A percentile compares a stretch with the other conserved stretches of the same genome.
phyloP scores from a whole-genome alignment of 2,113 vertebrate genomes.

The Coryphaenoides rupestris region DNA sequence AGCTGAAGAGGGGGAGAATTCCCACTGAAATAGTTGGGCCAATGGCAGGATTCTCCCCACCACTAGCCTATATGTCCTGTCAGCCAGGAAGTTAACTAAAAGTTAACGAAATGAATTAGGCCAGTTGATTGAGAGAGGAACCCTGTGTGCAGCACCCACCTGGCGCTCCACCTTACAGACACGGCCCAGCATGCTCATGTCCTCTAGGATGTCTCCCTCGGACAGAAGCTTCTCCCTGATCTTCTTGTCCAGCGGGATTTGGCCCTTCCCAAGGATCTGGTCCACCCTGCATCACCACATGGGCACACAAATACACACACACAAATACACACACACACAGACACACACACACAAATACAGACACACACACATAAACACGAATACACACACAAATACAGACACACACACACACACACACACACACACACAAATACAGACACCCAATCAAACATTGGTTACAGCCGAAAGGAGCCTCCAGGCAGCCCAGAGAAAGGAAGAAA shows the following conservation, averaged over 20 bases:
- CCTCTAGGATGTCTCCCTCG: constrained; percentile 86
- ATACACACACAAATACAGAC: constrained; percentile 10
- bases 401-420: not conserved
- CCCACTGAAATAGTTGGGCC: too few relatives aligned
- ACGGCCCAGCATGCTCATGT: constrained; percentile 93
- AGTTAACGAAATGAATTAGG: too few relatives aligned
- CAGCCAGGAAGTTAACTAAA: too few relatives aligned
- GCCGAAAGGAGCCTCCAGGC: not conserved
- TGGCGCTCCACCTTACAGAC: constrained; percentile 98
- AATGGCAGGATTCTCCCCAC: too few relatives aligned
- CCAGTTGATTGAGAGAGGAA: too few relatives aligned
- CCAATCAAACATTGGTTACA: not conserved
- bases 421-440: constrained; percentile 5
- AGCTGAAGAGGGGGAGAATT: too few relatives aligned
- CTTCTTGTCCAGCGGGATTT: constrained; percentile 92
- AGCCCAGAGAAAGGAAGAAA: constrained; percentile 13
- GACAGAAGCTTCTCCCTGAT: constrained; percentile 87
- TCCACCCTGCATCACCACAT: constrained; percentile 80
- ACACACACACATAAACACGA: constrained; percentile 10
- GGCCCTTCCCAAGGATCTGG: constrained; percentile 95
- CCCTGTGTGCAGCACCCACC: constrained; percentile 63
- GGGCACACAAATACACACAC: constrained; percentile 2
- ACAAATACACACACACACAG: constrained; percentile 10
- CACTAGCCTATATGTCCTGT: too few relatives aligned
- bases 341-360: constrained; percentile 8